Base-by-base conservation (phyloP, 2,888 invertebrate genomes). In the Elysia crispata region DNA sequence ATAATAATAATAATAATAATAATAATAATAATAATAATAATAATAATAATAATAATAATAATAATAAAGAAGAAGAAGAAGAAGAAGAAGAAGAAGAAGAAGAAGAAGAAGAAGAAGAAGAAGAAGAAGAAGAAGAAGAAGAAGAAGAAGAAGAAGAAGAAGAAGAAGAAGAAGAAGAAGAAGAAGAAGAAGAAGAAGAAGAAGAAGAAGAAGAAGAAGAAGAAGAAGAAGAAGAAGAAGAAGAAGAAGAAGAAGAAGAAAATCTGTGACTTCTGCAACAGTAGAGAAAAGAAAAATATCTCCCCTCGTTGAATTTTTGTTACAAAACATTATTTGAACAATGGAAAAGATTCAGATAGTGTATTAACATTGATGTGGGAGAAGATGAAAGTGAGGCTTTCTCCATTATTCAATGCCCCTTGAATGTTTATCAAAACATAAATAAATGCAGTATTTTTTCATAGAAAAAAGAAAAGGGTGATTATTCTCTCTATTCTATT, bases 91-190 rank as follows among this genome's bases (percentile, higher is more conserved):
- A 54, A 54, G 73, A 50, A 50, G 73, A 49, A 72, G 72, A 41
- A 72, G 72, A 41, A 72, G 72, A 18, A 72, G 72, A 18, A 72
- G 72, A 18, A 72, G 72, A 18, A 72, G 72, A 18, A 72, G 72
- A 18, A 72, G 72, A 18, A 72, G 72, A 18, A 72, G 72, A 18
- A 72, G 72, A 18, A 72, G 49, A 18, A 72, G 72, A 18, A 72
- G 49, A 5, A 72, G 49, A 3, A 72, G 49, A 3, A 72, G 49
- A 3, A 72, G 49, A 3, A 72, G 49, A 3, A 72, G 49, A 49
- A 49, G 49, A 49, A 49, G 49, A 49, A 49, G 49, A 49, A 49
- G 49, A 49, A 49, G 49, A 49, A 49, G 49, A 49, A 49, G 49
- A 49, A 49, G 41, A 49, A 49, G 49, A 49, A 49, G 49, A 49